Evolutionary conservation across 2,888 invertebrate species (phyloP), one percentile per base, ranked within the genome.

Genomic region (Agrotis clavis): DNA sequence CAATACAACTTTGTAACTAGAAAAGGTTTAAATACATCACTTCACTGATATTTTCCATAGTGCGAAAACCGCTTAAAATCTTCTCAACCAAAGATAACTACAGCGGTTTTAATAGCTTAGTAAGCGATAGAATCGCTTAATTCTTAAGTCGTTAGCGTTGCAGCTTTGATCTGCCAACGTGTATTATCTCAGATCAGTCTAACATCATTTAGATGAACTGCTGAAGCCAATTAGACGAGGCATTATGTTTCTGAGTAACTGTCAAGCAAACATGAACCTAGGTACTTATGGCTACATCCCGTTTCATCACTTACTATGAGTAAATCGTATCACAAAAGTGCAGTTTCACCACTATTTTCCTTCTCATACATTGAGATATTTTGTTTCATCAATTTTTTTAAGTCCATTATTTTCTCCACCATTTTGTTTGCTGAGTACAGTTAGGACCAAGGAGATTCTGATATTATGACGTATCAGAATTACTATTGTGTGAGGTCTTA

Each of bases 61-160:
- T 11, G 16, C 35, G 67, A 48, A 18, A 1, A 25, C 14, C 13
- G 30, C 14, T 13, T 45, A 19, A 48, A 51, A 53, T 48, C 11
- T 45, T 11, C 16, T 14, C 16, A 41, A 72, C 11, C 14, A 47
- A 45, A 72, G n/a, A 7, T 6, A 25, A 19, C 13, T 14, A 14
- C 21, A 73, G 57, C n/a, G n/a, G n/a, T 14, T 11, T 25, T 47
- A 45, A 48, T 30, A 16, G 71, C 50, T 30, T 5, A 57, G 30
- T 51, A 57, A 73, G 72, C 71, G 45, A 25, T 78, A 57, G 71
- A 78, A 78, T 11, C 72, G 56, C 72, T 73, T 71, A 11, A 19
- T 79, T 57, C 14, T 7, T n/a, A 47, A 79, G 47, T 47, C 50
- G 21, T 73, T 51, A 71, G 45, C 50, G 51, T 51, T 57, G 50